Conservation (phyloP, 2,797 vertebrate genomes). For the Brachymystax lenok region DNA sequence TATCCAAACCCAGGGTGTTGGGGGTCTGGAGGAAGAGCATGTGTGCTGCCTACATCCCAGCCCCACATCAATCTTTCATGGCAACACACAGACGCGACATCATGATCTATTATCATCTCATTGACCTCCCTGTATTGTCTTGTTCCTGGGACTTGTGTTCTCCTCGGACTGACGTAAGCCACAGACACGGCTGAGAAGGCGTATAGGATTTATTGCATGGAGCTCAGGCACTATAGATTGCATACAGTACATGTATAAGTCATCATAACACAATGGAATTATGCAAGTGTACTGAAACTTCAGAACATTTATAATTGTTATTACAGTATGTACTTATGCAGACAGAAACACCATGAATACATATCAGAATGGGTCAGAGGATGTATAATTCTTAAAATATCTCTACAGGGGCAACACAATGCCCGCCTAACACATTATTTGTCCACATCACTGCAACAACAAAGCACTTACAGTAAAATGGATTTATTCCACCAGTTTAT, state of each 20-base stretch:
- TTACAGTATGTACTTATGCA: too few species aligned
- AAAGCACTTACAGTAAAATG: slow-evolving; percentile 27
- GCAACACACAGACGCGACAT: slow-evolving; percentile 49
- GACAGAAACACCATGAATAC: not conserved
- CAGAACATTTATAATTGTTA: too few species aligned
- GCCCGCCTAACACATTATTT: slow-evolving; percentile 4
- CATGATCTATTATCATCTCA: slow-evolving; percentile 54
- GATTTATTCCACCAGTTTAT: slow-evolving; percentile 45
- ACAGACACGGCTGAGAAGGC: not conserved
- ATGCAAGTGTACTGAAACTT: not conserved
- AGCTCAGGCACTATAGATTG: not conserved
- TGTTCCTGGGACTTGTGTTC: slow-evolving; percentile 5
- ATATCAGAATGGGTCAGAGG: not conserved
- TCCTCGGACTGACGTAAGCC: not conserved
- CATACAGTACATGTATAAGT: not conserved
- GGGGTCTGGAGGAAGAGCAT: slow-evolving; percentile 26
- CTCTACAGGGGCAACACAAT: slow-evolving; percentile 26
- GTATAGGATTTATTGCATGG: slow-evolving; percentile 7
- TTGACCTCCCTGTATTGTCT: slow-evolving; percentile 43
- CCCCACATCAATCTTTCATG: slow-evolving; percentile 52
- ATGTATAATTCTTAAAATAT: not conserved
- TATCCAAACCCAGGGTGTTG: slow-evolving; percentile 37
- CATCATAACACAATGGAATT: not conserved
- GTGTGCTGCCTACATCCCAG: not conserved
- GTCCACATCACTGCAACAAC: slow-evolving; percentile 20